Evolutionary conservation across 2,113 vertebrate genomes (phyloP), one percentile per base, ranked within the genome.

Genomic region (Tylochromis polylepis): DNA sequence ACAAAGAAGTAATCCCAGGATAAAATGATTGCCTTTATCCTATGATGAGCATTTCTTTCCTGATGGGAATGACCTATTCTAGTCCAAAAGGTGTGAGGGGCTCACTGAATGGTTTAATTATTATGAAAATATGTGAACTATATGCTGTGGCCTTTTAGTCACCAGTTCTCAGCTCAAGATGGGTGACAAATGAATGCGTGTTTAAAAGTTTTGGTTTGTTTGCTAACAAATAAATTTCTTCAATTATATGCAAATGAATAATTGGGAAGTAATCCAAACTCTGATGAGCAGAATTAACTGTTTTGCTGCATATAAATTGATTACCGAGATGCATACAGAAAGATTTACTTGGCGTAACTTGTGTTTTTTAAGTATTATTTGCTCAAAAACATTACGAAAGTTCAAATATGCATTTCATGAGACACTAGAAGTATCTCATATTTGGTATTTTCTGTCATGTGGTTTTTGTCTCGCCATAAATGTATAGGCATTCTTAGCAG

Each of bases 231-330:
- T n/a, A n/a, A n/a, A 15, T 46, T 46, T 80, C 49, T 81, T 57
- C 41, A 59, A 67, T 88, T 60, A 16, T 46, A 53, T 70, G 22
- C 14, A 84, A 82, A 46, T 29, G 29, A 55, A 43, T 49, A 36
- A 79, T 79, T 57, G 20, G 16, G 24, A 46, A 60, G 18, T 86
- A 84, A 84, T 55, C 8, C 14, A 14, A 27, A 83, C 65, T 27
- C n/a, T 16, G 57, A 27, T 15, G 3, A 65, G 53, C 0, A 62
- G 16, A 84, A 53, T 43, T 10, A 0, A 56, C 16, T 14, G 43
- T 11, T 11, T 46, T 46, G 11, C 43, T 14, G 43, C 43, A 46
- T 41, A 41, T 46, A 43, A 72, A 24, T 46, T 1, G 0, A 46
- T 70, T 0, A 70, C 22, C 24, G 38, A 43, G 38, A 16, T 67